Evolutionary conservation across 2,113 vertebrate genomes (phyloP).

Genomic region (Ondatra zibethicus): DNA sequence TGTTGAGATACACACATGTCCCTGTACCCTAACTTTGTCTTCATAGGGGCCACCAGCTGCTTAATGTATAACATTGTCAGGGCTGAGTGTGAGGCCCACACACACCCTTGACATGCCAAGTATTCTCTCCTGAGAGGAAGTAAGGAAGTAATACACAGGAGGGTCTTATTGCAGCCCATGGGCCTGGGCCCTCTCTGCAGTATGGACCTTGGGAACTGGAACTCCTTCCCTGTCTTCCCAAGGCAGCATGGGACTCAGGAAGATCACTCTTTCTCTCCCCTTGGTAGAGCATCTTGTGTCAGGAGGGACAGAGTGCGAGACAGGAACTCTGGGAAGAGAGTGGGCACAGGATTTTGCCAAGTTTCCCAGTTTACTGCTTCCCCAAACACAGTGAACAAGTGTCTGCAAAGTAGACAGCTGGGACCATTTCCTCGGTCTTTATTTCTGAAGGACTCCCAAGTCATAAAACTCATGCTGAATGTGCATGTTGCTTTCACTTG

Average conservation of each 20-base stretch:
- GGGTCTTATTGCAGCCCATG: neutral
- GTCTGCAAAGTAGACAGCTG: neutral
- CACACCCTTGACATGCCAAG: neutral
- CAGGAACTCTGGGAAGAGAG: neutral
- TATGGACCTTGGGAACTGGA: neutral
- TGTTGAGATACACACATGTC: neutral
- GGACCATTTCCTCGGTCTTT: neutral
- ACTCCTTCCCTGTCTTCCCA: neutral
- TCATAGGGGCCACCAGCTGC: neutral
- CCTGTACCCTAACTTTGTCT: neutral
- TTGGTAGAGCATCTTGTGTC: neutral
- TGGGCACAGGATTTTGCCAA: no score
- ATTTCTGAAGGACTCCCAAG: neutral
- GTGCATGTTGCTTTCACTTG: neutral
- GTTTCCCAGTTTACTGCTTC: neutral
- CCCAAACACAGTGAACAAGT: neutral
- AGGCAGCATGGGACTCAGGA: no score
- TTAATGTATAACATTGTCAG: neutral
- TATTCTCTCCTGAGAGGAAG: neutral
- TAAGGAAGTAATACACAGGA: neutral
- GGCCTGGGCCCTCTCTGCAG: neutral
- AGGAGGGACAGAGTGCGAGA: neutral
- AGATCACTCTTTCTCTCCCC: neutral
- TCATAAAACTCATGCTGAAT: neutral
- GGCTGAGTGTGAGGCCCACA: neutral